A percentile compares a stretch with the other conserved stretches of the same genome.
phyloP scores from a whole-genome alignment of 2,797 vertebrate species.

The Mastacembelus armatus region DNA sequence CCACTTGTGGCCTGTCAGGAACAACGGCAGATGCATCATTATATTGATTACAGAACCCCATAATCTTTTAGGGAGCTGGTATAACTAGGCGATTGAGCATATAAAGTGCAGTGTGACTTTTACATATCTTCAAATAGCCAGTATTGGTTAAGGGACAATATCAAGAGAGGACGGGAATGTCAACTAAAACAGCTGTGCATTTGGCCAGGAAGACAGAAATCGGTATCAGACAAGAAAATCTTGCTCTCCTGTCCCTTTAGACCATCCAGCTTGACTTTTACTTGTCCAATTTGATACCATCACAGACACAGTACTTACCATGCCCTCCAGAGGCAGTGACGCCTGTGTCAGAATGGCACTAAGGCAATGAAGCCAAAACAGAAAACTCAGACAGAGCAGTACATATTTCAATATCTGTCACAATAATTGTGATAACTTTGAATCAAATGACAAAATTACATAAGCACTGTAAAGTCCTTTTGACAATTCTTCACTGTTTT shows the following conservation, averaged over 20 bases:
- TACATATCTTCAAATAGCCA: too few relatives aligned
- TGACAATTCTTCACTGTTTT: slow-evolving; percentile 6
- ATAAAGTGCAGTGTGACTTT: too few relatives aligned
- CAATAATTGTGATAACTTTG: slow-evolving; percentile 4
- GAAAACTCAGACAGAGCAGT: slow-evolving; percentile 25
- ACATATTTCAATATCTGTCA: slow-evolving; percentile 6
- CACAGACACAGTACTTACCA: slow-evolving; percentile 45
- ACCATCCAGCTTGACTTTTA: slow-evolving; percentile 39
- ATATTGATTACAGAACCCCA: too few relatives aligned
- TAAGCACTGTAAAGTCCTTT: background rate
- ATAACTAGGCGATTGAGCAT: too few relatives aligned
- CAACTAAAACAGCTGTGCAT: slow-evolving; percentile 26
- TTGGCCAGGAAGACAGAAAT: slow-evolving; percentile 34
- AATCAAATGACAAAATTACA: slow-evolving; percentile 5
- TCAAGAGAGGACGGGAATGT: slow-evolving; percentile 19
- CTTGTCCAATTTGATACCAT: slow-evolving; percentile 53
- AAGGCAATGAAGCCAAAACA: slow-evolving; percentile 39
- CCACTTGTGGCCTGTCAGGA: too few relatives aligned
- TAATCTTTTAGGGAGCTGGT: too few relatives aligned
- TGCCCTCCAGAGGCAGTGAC: slow-evolving; percentile 50
- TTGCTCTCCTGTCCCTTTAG: slow-evolving; percentile 39
- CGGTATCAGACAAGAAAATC: slow-evolving; percentile 3
- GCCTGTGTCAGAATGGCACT: slow-evolving; percentile 52
- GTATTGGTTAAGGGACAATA: too few relatives aligned
- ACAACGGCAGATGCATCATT: too few relatives aligned